Evolutionary conservation across 2,888 invertebrate genomes (phyloP), one percentile per base, ranked within the genome.

Genomic region (Idaea dimidiata): DNA sequence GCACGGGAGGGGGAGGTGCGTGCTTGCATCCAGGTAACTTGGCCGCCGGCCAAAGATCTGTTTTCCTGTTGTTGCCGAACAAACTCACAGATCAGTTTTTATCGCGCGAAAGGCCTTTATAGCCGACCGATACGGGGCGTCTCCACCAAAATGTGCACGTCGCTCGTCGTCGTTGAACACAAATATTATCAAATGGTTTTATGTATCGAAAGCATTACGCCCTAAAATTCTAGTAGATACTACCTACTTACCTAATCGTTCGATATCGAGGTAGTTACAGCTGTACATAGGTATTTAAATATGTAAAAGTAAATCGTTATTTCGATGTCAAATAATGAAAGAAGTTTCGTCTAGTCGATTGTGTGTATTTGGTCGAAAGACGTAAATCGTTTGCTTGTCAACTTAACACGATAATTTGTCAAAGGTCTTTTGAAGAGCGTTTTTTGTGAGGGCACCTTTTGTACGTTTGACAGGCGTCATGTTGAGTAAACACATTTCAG

Each of bases 11-110:
- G 43, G 14, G 14, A 14, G 43, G 43, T 43, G 79, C 72, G 71
- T 69, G 75, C 69, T 67, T 68, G 74, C 78, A 81, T 62, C 68
- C 89, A 93, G 93, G 93, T 93, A 87, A 82, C 80, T 88, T 93
- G 93, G 93, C 89, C 74, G 72, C 66, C 68, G 72, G 87, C 93
- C 93, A 93, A 89, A 82, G 87, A 89, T 85, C 86, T 93, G 92
- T 93, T 93, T 93, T 91, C 89, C 87, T 87, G 87, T 87, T 88
- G 88, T 87, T 86, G 87, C 83, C 82, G 82, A 87, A 86, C 88
- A 86, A 87, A 89, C 91, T 89, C 89, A 87, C 91, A 90, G 91
- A 93, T 93, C 92, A 90, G 91, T 92, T 92, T 92, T 92, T 93
- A 93, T 93, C 91, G 88, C 88, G 88, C 87, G 87, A 88, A 88